These are phyloP conservation scores for Harpalus rubripes DNA, from an alignment of 2,888 invertebrate species.

Conservation along the genomic window DNA sequence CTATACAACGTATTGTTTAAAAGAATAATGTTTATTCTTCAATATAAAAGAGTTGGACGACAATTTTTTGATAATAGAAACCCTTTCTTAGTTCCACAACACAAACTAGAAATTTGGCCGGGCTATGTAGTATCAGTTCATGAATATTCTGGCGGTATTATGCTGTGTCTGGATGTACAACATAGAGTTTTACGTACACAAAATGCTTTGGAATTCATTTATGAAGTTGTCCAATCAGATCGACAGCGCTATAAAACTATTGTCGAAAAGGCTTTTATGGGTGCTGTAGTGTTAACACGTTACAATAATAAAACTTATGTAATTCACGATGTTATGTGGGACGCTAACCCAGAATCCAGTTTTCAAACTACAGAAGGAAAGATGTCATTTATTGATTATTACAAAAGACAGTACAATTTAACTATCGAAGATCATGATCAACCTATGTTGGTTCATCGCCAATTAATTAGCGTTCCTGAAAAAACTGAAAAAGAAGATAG, in stretches of 20 bases:
- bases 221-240: constrained; percentile 75
- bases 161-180: constrained; percentile 92
- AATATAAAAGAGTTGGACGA: constrained; percentile 86
- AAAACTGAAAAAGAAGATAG: constrained; percentile 77
- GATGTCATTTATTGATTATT: constrained; percentile 88
- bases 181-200: constrained; percentile 90
- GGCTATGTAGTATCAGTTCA: constrained; percentile 93
- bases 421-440: constrained; percentile 86
- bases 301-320: constrained; percentile 95
- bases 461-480: constrained; percentile 73
- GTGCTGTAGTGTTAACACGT: constrained; percentile 81
- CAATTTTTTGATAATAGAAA: constrained; percentile 88
- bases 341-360: constrained; percentile 83
- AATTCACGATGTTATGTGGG: constrained; percentile 91
- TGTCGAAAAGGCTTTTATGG: constrained; percentile 80
- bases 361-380: constrained; percentile 83
- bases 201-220: constrained; percentile 84
- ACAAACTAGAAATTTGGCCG: constrained; percentile 93
- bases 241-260: constrained; percentile 77
- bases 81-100: constrained; percentile 85
- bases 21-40: constrained; percentile 87
- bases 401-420: constrained; percentile 87
- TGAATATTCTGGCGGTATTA: constrained; percentile 92
- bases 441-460: constrained; percentile 86
- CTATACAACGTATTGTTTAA: constrained; percentile 91